A percentile compares a stretch with the other conserved stretches of the same genome.
phyloP scores from a whole-genome alignment of 2,888 invertebrate genomes.

The Athalia circularis region DNA sequence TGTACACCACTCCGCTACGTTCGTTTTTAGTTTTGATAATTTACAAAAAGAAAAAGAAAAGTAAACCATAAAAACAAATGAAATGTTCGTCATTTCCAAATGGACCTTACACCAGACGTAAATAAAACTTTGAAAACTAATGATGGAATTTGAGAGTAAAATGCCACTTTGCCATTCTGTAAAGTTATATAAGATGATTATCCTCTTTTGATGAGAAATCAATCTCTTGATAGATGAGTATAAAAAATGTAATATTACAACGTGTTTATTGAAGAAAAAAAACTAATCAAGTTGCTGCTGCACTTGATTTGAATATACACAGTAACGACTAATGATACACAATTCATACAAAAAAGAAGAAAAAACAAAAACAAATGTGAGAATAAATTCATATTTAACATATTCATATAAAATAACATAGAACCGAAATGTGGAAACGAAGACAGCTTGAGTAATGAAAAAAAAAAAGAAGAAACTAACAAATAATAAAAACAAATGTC shows the following conservation, averaged over 20 bases:
- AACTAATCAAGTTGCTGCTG: no score
- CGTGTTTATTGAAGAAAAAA: no score
- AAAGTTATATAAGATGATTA: constrained; percentile 56
- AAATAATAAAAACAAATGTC: constrained; percentile 46
- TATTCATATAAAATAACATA: constrained; percentile 46
- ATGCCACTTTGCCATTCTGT: constrained; percentile 62
- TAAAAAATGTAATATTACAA: constrained; percentile 48
- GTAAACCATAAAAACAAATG: background rate
- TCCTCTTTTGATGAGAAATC: constrained; percentile 62
- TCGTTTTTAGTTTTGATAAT: constrained; percentile 54
- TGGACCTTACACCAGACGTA: constrained; percentile 34
- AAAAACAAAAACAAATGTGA: constrained; percentile 48
- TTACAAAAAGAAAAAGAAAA: constrained; percentile 44
- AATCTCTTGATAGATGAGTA: constrained; percentile 56
- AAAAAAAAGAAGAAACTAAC: constrained; percentile 46
- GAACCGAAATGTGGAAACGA: constrained; percentile 46
- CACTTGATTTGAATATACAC: constrained; percentile 25
- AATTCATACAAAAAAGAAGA: constrained; percentile 48
- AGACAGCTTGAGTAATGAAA: constrained; percentile 46
- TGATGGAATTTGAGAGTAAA: constrained; percentile 54
- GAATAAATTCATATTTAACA: constrained; percentile 47
- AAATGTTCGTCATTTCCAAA: constrained; percentile 41
- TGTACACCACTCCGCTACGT: constrained; percentile 52
- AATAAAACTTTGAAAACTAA: constrained; percentile 49
- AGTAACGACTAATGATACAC: constrained; percentile 49